Conservation (phyloP, 30 jellyfish, hydroid and myxozoan species). For the Hydractinia symbiolongicarpus region DNA sequence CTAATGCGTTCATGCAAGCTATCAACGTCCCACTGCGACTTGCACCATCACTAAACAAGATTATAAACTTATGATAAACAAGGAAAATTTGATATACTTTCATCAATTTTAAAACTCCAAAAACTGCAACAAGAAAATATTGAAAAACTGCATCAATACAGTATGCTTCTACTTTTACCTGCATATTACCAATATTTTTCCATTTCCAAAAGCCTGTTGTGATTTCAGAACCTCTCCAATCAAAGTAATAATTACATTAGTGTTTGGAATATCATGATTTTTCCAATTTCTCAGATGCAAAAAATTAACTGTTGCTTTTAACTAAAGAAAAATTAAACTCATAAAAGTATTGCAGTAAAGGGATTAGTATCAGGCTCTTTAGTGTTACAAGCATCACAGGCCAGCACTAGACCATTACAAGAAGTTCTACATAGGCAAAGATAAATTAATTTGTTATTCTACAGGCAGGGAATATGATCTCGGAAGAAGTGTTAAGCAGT, state of each 20-base stretch:
- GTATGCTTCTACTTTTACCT: not conserved
- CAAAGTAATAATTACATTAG: not conserved
- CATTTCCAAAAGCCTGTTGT: slow-evolving; percentile 27
- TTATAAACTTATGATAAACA: no score
- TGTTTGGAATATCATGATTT: not conserved
- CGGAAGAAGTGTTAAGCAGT: no score
- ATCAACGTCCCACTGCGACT: slow-evolving; percentile 76
- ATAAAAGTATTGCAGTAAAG: no score
- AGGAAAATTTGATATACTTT: no score
- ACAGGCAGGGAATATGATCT: no score
- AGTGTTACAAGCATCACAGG: no score
- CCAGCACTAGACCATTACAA: no score
- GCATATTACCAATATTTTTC: slow-evolving; percentile 18
- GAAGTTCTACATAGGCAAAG: no score
- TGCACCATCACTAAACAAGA: slow-evolving; percentile 55
- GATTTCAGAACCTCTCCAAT: slow-evolving; percentile 21
- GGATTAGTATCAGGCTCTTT: no score
- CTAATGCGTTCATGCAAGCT: slow-evolving; percentile 51
- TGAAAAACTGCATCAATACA: not conserved
- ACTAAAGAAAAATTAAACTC: not conserved
- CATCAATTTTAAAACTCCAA: not conserved
- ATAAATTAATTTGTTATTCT: no score
- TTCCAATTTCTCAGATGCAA: slow-evolving; percentile 8
- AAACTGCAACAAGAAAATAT: not conserved
- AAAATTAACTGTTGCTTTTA: not conserved